These are phyloP conservation scores for Vulpes lagopus DNA, from an alignment of 2,113 vertebrate species.

Conservation along the genomic window DNA sequence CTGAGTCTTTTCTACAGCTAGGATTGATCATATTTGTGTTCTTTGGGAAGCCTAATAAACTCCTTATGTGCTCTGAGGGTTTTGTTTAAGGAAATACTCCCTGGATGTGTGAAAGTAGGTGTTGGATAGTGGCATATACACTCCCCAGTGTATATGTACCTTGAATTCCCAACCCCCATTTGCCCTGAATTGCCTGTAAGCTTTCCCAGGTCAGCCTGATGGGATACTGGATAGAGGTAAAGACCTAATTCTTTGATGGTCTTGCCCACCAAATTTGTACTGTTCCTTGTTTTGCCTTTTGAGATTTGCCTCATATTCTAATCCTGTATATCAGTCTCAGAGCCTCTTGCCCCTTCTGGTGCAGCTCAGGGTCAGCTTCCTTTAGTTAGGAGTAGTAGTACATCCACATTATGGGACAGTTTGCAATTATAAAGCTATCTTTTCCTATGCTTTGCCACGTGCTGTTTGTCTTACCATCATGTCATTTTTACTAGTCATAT, in stretches of 20 bases:
- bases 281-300: neutral
- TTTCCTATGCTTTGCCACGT: neutral
- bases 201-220: neutral
- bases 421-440: neutral
- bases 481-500: neutral
- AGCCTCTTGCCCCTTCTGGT: neutral
- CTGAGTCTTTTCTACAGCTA: constrained; percentile 73
- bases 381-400: neutral
- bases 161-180: neutral
- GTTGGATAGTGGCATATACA: neutral
- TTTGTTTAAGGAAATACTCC: neutral
- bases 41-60: neutral
- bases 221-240: neutral
- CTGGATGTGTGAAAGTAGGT: neutral
- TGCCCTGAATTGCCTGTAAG: neutral
- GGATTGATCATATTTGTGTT: neutral
- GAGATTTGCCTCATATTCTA: neutral
- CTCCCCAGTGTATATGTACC: too few relatives aligned
- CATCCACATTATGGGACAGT: neutral
- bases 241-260: neutral
- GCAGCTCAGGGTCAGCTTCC: neutral
- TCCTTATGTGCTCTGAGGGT: neutral
- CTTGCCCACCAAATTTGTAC: neutral
- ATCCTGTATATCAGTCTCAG: neutral
- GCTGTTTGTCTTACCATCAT: neutral